Percentiles rank a stretch among this genome's conserved stretches.
Evolutionary conservation across 2,888 invertebrate genomes (phyloP).

Genomic region (Nudaria mundana): DNA sequence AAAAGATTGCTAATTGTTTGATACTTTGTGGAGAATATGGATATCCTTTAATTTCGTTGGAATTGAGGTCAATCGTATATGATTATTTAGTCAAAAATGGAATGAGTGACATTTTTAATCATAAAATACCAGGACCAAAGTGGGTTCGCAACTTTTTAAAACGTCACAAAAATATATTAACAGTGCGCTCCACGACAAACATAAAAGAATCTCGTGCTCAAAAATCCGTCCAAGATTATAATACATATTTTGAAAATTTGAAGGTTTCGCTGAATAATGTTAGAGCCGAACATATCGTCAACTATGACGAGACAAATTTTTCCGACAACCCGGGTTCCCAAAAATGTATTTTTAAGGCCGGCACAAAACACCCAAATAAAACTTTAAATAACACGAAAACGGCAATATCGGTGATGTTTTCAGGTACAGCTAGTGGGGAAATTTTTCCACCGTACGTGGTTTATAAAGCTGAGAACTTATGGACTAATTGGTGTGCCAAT

Average conservation of each 20-base stretch:
- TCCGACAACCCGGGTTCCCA: conserved; percentile 18
- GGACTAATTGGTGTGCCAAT: conserved; percentile 23
- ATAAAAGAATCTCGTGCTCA: conserved; percentile 14
- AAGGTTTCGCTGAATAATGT: conserved; percentile 11
- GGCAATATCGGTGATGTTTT: conserved; percentile 45
- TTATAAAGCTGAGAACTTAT: conserved; percentile 50
- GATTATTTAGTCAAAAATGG: conserved; percentile 24
- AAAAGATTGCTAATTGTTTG: neutral
- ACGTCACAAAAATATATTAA: conserved; percentile 9
- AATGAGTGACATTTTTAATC: conserved; percentile 13
- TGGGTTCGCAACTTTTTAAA: conserved; percentile 11
- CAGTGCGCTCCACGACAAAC: conserved; percentile 10
- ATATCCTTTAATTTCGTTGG: conserved; percentile 22
- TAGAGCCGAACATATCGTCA: conserved; percentile 15
- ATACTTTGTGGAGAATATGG: conserved; percentile 1
- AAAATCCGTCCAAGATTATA: conserved; percentile 10
- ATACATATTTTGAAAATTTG: conserved; percentile 14
- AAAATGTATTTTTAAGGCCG: conserved; percentile 16
- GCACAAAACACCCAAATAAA: conserved; percentile 18
- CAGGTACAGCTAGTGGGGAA: conserved; percentile 42
- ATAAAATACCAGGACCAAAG: conserved; percentile 10
- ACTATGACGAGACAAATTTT: conserved; percentile 24
- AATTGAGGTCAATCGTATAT: conserved; percentile 21
- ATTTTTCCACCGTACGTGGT: conserved; percentile 50
- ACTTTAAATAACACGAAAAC: conserved; percentile 14